These are phyloP conservation scores for Dromius quadrimaculatus DNA, from an alignment of 2,888 invertebrate species.

Conservation along the genomic window DNA sequence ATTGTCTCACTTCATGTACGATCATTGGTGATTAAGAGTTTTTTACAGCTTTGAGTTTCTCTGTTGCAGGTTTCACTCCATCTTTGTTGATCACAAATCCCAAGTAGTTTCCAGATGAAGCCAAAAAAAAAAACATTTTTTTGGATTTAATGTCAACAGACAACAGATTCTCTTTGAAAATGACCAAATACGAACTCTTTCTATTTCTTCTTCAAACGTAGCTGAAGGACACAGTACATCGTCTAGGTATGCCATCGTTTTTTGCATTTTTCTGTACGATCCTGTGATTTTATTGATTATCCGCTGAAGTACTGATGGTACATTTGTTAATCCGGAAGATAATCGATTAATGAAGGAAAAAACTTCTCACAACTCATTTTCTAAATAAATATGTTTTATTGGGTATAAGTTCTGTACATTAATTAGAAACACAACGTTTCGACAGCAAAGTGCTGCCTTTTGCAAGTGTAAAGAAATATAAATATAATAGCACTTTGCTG, in stretches of 20 bases:
- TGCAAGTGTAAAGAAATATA: no score
- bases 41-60: slow-evolving; percentile 55
- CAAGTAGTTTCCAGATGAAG: slow-evolving; percentile 47
- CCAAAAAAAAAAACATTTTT: neutral
- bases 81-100: slow-evolving; percentile 35
- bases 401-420: no score
- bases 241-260: slow-evolving; percentile 45
- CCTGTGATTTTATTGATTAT: no score
- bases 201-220: neutral
- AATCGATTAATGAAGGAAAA: no score
- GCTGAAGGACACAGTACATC: slow-evolving; percentile 20
- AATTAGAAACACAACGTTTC: no score
- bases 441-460: no score
- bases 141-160: neutral
- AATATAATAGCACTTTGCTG: no score
- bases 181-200: neutral
- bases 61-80: slow-evolving; percentile 55
- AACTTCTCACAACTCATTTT: no score
- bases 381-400: no score
- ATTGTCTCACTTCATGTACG: slow-evolving; percentile 56
- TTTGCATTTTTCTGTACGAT: neutral
- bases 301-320: slow-evolving; percentile 60
- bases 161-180: neutral
- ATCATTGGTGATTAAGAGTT: neutral
- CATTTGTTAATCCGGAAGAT: slow-evolving; percentile 61